A percentile compares a stretch with the other conserved stretches of the same genome.
phyloP scores from a whole-genome alignment of 1,140 invertebrate species.

The Drosophila lini region DNA sequence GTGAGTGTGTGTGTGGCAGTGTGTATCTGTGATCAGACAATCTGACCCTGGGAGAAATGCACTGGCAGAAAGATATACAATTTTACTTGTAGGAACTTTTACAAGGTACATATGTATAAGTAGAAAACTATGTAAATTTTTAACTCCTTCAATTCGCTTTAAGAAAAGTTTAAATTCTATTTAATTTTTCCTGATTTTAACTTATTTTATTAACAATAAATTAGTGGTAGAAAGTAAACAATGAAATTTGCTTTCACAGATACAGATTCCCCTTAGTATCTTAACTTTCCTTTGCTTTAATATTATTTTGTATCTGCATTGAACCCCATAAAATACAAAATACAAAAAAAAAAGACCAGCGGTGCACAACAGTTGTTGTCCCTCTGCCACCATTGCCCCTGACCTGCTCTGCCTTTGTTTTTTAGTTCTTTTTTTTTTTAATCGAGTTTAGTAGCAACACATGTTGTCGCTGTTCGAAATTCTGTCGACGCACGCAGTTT shows the following conservation, averaged over 20 bases:
- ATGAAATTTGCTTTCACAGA: background rate
- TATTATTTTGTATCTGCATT: background rate
- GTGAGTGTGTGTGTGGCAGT: constrained; percentile 17
- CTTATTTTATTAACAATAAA: background rate
- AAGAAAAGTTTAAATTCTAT: background rate
- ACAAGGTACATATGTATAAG: too few relatives aligned
- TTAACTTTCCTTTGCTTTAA: background rate
- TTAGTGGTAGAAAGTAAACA: background rate
- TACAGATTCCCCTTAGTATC: too few relatives aligned
- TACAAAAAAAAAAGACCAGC: constrained; percentile 28
- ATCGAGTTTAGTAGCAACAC: constrained; percentile 45
- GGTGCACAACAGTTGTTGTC: constrained; percentile 70
- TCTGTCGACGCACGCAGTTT: constrained; percentile 54
- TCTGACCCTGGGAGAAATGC: constrained; percentile 56
- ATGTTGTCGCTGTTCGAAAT: constrained; percentile 72
- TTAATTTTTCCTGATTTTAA: background rate
- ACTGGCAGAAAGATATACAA: constrained; percentile 39
- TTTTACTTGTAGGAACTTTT: background rate
- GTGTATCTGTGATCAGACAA: constrained; percentile 48
- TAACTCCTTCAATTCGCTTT: background rate
- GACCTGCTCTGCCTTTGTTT: constrained; percentile 20
- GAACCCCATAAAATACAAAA: constrained; percentile 1
- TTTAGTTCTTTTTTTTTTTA: constrained; percentile 6
- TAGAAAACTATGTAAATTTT: background rate
- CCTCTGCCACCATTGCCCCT: constrained; percentile 26